phyloP scores from a whole-genome alignment of 2,888 invertebrate genomes.

The Diarsia dahlii region DNA sequence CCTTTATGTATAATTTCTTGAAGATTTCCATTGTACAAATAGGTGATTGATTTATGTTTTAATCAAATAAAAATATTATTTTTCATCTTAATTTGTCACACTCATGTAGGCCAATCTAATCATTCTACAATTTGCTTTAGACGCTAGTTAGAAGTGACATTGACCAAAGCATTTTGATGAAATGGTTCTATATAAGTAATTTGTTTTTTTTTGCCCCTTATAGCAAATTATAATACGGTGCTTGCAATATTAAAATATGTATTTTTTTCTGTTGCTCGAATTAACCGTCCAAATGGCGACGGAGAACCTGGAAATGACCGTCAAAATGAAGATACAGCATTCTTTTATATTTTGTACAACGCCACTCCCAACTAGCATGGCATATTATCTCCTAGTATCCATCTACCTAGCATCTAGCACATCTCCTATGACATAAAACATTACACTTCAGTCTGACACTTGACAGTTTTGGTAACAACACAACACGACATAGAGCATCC shows the following conservation, averaged over 20 bases:
- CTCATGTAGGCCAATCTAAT: conserved; percentile 63
- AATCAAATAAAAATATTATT: conserved; percentile 36
- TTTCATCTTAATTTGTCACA: conserved; percentile 56
- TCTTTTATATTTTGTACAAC: conserved; percentile 14
- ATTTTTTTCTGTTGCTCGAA: background rate
- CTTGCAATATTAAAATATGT: background rate
- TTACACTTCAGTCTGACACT: conserved; percentile 69
- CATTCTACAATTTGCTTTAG: conserved; percentile 55
- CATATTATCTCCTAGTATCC: conserved; percentile 32
- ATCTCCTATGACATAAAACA: conserved; percentile 61
- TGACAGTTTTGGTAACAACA: conserved; percentile 84
- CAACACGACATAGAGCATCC: conserved; percentile 67
- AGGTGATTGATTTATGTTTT: conserved; percentile 7
- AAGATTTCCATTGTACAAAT: conserved; percentile 29
- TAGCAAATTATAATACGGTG: no score
- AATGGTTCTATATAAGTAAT: no score
- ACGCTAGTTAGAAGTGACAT: conserved; percentile 25
- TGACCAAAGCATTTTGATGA: background rate
- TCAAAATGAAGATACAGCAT: background rate
- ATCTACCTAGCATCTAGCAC: conserved; percentile 64
- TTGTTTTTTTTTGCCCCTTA: no score
- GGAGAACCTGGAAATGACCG: background rate
- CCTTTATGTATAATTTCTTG: conserved; percentile 27
- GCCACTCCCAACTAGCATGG: conserved; percentile 3
- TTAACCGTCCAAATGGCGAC: background rate